Conservation (phyloP, 2,113 vertebrate genomes). For the Cariama cristata region DNA sequence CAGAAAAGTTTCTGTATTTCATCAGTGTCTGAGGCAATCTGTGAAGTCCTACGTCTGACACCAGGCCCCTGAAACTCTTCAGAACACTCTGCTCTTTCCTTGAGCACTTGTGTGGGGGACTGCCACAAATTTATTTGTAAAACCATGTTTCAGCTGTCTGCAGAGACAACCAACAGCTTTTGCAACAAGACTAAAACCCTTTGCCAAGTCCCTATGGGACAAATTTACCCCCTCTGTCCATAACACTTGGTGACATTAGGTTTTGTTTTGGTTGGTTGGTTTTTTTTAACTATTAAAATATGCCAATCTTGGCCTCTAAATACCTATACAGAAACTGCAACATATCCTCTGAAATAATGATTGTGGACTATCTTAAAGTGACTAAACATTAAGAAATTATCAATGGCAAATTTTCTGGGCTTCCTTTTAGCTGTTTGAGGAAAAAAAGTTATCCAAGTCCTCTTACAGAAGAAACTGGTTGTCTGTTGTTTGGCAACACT, state of each 20-base stretch:
- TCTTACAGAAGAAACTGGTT: neutral
- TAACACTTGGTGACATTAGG: neutral
- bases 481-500: neutral
- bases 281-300: neutral
- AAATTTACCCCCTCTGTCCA: neutral
- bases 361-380: neutral
- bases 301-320: neutral
- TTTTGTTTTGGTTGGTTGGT: too few species aligned
- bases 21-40: neutral
- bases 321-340: neutral
- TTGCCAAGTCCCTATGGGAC: neutral
- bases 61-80: neutral
- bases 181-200: neutral
- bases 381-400: neutral
- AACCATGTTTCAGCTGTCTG: neutral
- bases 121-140: neutral
- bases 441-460: neutral
- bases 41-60: neutral
- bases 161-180: neutral
- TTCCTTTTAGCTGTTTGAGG: neutral
- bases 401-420: neutral
- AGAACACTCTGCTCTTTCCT: neutral
- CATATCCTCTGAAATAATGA: neutral
- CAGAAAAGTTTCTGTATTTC: neutral
- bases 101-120: neutral